Evolutionary conservation across 1,140 invertebrate species (phyloP).

Genomic region (Tetramorium simillimum): DNA sequence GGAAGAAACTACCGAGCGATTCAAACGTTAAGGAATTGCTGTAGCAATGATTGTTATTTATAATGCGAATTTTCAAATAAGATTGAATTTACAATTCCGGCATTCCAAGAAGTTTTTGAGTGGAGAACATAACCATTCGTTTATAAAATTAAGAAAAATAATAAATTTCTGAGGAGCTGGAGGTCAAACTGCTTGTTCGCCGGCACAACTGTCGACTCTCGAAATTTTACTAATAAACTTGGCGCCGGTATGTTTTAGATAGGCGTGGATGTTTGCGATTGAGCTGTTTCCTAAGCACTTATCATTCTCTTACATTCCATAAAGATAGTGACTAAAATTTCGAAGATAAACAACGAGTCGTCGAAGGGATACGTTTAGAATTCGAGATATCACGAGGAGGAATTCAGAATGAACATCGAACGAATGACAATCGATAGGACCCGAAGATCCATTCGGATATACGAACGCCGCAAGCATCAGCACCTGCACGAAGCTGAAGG

Average conservation of each 20-base stretch:
- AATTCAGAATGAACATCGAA: too few relatives aligned
- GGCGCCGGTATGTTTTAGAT: background rate
- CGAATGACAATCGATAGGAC: too few relatives aligned
- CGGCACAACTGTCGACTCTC: background rate
- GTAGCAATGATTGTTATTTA: too few relatives aligned
- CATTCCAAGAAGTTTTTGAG: background rate
- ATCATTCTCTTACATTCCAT: background rate
- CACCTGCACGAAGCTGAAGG: slow-evolving; percentile 72
- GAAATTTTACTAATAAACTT: background rate
- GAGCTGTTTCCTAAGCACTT: background rate
- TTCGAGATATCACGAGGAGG: background rate
- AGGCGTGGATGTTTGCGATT: background rate
- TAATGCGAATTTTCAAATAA: background rate
- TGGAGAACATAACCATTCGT: background rate
- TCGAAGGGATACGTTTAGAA: background rate
- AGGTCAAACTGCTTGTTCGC: background rate
- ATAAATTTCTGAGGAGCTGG: background rate
- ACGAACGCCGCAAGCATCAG: slow-evolving; percentile 57
- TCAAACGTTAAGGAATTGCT: background rate
- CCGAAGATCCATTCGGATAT: background rate
- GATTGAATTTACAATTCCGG: background rate
- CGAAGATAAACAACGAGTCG: background rate
- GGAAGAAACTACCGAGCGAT: background rate
- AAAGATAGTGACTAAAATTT: background rate
- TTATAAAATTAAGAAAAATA: background rate